phyloP scores from a whole-genome alignment of 2,888 invertebrate species.

The Acanthosoma haemorrhoidale region DNA sequence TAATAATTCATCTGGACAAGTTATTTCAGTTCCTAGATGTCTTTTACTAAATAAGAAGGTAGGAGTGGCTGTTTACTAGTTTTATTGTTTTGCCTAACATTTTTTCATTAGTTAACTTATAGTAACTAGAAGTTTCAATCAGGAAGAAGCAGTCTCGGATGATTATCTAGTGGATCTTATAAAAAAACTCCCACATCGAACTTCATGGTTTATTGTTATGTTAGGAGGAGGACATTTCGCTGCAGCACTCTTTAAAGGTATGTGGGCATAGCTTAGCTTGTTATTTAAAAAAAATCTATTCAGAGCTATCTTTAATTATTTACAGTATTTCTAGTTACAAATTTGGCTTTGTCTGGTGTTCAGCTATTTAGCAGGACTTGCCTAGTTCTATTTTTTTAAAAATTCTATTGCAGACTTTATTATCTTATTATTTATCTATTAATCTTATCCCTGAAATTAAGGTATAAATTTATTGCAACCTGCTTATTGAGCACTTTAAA shows the following conservation, averaged over 20 bases:
- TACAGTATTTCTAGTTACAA: background rate
- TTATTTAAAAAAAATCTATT: background rate
- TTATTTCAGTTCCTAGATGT: conserved; percentile 69
- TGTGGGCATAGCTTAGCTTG: too few species aligned
- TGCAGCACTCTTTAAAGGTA: conserved; percentile 60
- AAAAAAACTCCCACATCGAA: conserved; percentile 42
- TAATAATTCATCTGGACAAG: conserved; percentile 59
- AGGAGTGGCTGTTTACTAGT: conserved; percentile 33
- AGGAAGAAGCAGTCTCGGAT: conserved; percentile 45
- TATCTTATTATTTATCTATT: background rate
- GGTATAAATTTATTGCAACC: too few species aligned
- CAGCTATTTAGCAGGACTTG: background rate
- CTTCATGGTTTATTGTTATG: conserved; percentile 69
- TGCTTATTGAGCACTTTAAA: too few species aligned
- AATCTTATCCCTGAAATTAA: too few species aligned
- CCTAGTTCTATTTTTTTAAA: background rate
- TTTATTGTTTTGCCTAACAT: background rate
- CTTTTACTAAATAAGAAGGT: conserved; percentile 68
- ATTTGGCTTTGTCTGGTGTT: too few species aligned
- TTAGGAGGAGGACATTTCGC: conserved; percentile 81
- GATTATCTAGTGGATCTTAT: conserved; percentile 46
- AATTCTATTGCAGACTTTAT: too few species aligned
- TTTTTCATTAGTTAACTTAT: background rate
- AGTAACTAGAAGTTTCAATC: conserved; percentile 33
- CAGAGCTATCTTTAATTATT: background rate